Evolutionary conservation across 2,888 invertebrate species (phyloP).

Genomic region (Venusia cambrica): DNA sequence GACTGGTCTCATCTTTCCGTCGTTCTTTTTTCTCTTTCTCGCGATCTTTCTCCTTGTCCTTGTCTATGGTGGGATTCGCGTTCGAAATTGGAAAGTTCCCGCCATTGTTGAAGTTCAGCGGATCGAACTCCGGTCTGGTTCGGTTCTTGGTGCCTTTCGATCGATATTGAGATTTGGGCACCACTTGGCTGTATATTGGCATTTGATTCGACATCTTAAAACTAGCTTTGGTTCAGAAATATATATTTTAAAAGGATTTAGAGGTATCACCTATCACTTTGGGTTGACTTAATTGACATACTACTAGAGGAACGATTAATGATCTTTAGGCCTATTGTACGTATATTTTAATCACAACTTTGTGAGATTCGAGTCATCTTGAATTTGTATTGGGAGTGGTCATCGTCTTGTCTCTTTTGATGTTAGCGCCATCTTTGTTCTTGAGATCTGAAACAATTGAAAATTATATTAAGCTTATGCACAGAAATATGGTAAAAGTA

Average conservation of each 20-base stretch:
- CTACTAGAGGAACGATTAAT: conserved; percentile 62
- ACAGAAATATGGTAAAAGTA: neutral
- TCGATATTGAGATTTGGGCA: conserved; percentile 66
- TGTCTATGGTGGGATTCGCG: conserved; percentile 38
- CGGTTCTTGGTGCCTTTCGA: conserved; percentile 44
- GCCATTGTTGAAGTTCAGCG: conserved; percentile 83
- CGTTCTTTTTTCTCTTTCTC: conserved; percentile 46
- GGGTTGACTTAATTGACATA: conserved; percentile 70
- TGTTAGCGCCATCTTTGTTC: conserved; percentile 26
- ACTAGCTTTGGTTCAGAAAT: conserved; percentile 67
- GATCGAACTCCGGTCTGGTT: conserved; percentile 76
- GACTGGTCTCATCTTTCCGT: conserved; percentile 46
- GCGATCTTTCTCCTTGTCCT: conserved; percentile 53
- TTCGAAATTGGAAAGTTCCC: conserved; percentile 62
- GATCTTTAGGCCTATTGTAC: conserved; percentile 43
- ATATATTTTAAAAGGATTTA: conserved; percentile 31
- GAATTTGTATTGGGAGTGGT: conserved; percentile 5
- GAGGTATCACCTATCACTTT: conserved; percentile 45
- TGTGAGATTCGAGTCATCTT: conserved; percentile 16
- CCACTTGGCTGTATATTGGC: conserved; percentile 77
- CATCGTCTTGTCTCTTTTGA: conserved; percentile 13
- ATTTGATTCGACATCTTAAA: conserved; percentile 68
- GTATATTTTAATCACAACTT: conserved; percentile 45
- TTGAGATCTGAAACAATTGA: conserved; percentile 37
- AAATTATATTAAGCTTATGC: conserved; percentile 8